Base-by-base conservation (phyloP, 2,888 invertebrate genomes). In the Acleris holmiana region DNA sequence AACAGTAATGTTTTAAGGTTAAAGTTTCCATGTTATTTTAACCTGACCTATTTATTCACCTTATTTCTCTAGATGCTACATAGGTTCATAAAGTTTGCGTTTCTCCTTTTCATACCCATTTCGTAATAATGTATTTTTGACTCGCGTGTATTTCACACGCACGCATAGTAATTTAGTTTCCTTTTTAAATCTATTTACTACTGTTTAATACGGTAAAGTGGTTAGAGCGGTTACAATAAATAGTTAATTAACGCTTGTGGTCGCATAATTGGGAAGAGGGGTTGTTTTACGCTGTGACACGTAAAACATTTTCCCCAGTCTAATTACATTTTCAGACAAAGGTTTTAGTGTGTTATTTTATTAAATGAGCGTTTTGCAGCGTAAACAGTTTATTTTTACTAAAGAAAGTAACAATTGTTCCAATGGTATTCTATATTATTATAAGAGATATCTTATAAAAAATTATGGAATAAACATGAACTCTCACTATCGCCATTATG, bases 161-260 rank as follows among this genome's bases (percentile, higher is more conserved):
- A 59, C 19, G 55, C 59, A 59, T 41, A 29, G 19, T 15, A 48
- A 19, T 21, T 64, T 53, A 58, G 19, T 19, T 25, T 68, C 65
- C 70, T 68, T 70, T 70, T 67, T 67, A 67, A 68, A 69, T 53
- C 55, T 55, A 62, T 46, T 58, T 68, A 56, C 60, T 46, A 50
- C 21, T 21, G 35, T 44, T 59, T 70, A 75, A 74, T 77, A 73
- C 66, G 62, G n/a, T 72, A 65, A 63, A 76, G 74, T 76, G 72
- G 66, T 60, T 61, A 69, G 68, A 68, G 72, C 68, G 67, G 71
- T 71, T 68, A 65, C 69, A 66, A 71, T 73, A 67, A 60, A 68
- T 57, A 62, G 56, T 62, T 69, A 70, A 67, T 65, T 67, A 62
- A 57, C 55, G 50, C 50, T 19, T 51, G 57, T 46, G 65, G 65